These are phyloP conservation scores for Orthonyx spaldingii DNA, from an alignment of 2,113 vertebrate genomes.

Conservation along the genomic window DNA sequence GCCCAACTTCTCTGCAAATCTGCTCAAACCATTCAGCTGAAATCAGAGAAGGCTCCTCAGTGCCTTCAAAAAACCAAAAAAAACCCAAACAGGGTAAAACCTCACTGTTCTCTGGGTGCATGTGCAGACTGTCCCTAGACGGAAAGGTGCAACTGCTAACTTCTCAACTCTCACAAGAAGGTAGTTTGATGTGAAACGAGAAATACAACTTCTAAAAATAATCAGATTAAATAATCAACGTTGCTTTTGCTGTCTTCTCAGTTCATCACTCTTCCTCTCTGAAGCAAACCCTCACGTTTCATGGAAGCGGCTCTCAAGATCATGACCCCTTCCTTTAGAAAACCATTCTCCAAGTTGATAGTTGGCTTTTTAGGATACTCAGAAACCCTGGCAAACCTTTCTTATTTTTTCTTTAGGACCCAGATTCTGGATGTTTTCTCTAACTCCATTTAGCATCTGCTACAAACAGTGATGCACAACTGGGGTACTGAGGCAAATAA, in stretches of 20 bases:
- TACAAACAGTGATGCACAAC: background rate
- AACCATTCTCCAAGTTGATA: background rate
- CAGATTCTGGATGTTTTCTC: background rate
- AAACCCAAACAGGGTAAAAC: background rate
- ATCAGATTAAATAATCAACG: background rate
- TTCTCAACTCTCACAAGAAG: background rate
- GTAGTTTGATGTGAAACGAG: background rate
- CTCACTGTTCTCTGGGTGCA: background rate
- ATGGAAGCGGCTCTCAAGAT: background rate
- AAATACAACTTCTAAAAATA: background rate
- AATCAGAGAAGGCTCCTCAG: background rate
- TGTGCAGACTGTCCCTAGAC: background rate
- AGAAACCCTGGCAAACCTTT: background rate
- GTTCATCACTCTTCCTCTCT: background rate
- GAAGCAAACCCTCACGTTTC: background rate
- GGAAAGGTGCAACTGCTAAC: background rate
- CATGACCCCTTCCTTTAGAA: background rate
- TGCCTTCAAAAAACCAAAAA: too few relatives aligned
- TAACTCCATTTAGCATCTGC: background rate
- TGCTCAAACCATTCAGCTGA: background rate
- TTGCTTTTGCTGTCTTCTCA: background rate
- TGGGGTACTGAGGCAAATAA: rapidly evolving
- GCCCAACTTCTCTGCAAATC: background rate
- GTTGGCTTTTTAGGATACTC: background rate
- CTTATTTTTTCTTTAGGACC: background rate